Evolutionary conservation across 2,797 vertebrate genomes (phyloP), one percentile per base, ranked within the genome.

Genomic region (Brotula barbata): DNA sequence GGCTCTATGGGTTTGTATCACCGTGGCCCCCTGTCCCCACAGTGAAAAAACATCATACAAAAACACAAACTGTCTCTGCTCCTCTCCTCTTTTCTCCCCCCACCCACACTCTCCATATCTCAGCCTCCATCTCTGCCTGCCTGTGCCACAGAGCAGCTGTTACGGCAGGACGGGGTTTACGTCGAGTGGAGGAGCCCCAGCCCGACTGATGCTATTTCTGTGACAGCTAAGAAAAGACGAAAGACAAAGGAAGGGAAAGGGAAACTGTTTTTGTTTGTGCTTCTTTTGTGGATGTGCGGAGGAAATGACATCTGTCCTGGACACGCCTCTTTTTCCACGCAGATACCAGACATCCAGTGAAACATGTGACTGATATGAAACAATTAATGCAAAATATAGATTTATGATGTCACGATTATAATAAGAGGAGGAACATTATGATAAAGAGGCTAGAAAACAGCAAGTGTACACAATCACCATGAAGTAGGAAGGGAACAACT

Each of bases 11-110:
- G 50, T 61, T 57, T 92, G 87, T 89, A 93, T 92, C 95, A 97
- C 87, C 34, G 96, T 98, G 95, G 68, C 63, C 45, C 90, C 87
- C 94, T 93, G 92, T 92, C 89, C 93, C 91, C 95, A 98, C 96
- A 73, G 88, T 83, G 92, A 84, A 91, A 94, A 80, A 91, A 1
- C 64, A 69, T 92, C 74, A 28, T 85, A 94, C 95, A 96, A 95
- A 95, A 96, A 95, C 88, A 69, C 68, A 20, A 0, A 58, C 64
- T 34, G 56, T 72, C 7, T 47, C 55, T 37, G 12, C 17, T 25
- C 55, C 14, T 49, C 43, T 11, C 59, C 43, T 23, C 53, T 41
- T 11, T 25, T 64, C 64, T 42, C 47, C 84, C 82, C 75, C 79
- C 68, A 54, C 43, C 59, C 64, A 6, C 58, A 56, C 7, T 1